Evolutionary conservation across 2,797 vertebrate species (phyloP), one percentile per base, ranked within the genome.

Genomic region (Heliangelus exortis): DNA sequence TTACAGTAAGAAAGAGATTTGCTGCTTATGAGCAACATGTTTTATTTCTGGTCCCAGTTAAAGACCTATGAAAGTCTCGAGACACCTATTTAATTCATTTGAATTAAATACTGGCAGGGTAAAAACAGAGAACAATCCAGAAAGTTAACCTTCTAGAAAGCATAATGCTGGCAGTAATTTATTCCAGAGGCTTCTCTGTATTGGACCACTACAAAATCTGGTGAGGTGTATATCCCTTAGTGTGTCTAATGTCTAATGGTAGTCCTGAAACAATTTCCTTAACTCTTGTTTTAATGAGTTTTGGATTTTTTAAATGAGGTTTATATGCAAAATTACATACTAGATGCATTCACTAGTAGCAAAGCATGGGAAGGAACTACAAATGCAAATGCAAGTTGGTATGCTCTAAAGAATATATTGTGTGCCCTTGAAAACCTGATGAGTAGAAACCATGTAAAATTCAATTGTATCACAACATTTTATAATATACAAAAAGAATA

Each of bases 291-390:
- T 77, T 75, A 51, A 5, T 31, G 11, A 39, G 12, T 28, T 8
- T 76, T 76, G 62, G 50, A 3, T 36, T 68, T 47, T 10, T 47
- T 21, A 4, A 63, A 87, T 55, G 12, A 51, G 6, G 3, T 81
- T 72, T 81, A 12, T 33, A 53, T 29, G 15, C 73, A 79, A 36
- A 13, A 10, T 2, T 0, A 18, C 0, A 0, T 58, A 8, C 5
- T 54, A 61, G 17, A 15, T 59, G 4, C 61, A 54, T 51, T 73
- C 18, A 68, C 43, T 62, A 71, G 25, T 65, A 8, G 11, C 19
- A 71, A 7, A 77, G 12, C 9, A 43, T 21, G 7, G 28, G 25
- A 81, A 89, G 15, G 25, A 86, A 15, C 25, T 81, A 12, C 5
- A 84, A 68, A 71, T 17, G 3, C 5, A 79, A 79, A 41, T 15